Evolutionary conservation across 1,140 invertebrate genomes (phyloP), one percentile per base, ranked within the genome.

Genomic region (Solen grandis): DNA sequence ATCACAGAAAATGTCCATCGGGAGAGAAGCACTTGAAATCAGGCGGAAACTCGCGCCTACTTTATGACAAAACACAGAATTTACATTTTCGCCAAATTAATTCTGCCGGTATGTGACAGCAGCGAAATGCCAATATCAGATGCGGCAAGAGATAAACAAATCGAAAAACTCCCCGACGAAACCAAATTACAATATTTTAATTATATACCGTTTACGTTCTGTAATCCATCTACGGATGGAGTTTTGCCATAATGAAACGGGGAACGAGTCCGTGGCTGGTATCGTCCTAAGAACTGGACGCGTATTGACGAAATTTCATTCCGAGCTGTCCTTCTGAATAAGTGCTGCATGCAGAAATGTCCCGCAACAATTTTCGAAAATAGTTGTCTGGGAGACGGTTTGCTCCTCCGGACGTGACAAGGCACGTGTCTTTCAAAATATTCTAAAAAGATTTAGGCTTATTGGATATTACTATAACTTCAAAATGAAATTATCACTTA

Each of bases 91-190:
- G 36, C 68, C 16, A 35, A 31, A 33, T 29, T 55, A 46, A 55
- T 70, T 52, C 31, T 57, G 29, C 27, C 27, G 33, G 25, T 52
- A n/a, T 50, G 68, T 70, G 55, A 70, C n/a, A 33, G 29, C n/a
- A 22, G 27, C 54, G 13, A 35, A 36, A 70, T 55, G 68, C 16
- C 68, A 70, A 55, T 70, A 22, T 33, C 52, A 55, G 68, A 70
- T 52, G 46, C 29, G 68, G 22, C 57, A 25, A 70, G 27, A 70
- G 29, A 70, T 57, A 35, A 70, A 70, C 57, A 70, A 70, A 57
- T 57, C 5, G 50, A n/a, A 22, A 10, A 2, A 29, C 4, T 27
- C 46, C 38, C 27, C 57, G 29, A 27, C 29, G 57, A 55, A 33
- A 54, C 13, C 16, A n/a, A 10, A 14, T 31, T 52, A 5, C 5